Evolutionary conservation across 2,113 vertebrate genomes (phyloP).

Genomic region (Urocynchramus pylzowi): DNA sequence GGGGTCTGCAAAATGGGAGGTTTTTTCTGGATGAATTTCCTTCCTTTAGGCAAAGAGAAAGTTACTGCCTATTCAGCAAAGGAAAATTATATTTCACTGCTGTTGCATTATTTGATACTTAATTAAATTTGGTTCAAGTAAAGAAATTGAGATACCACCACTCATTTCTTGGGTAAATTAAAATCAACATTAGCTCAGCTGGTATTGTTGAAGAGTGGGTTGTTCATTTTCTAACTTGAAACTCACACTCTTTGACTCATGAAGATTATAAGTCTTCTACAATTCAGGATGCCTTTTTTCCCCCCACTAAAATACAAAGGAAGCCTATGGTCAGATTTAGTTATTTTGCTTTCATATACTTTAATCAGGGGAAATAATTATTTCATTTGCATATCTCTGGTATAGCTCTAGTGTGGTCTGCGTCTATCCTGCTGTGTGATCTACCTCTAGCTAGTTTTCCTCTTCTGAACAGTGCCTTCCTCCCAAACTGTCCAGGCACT

Average conservation of each 20-base stretch:
- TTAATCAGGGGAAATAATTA: neutral
- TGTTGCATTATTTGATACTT: neutral
- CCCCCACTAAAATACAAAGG: neutral
- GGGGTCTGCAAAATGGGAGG: neutral
- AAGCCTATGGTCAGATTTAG: neutral
- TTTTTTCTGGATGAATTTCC: neutral
- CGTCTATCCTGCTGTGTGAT: neutral
- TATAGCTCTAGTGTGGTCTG: neutral
- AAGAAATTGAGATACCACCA: neutral
- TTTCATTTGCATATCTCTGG: neutral
- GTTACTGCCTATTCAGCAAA: neutral
- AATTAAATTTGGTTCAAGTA: neutral
- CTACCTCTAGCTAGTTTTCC: neutral
- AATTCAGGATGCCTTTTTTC: neutral
- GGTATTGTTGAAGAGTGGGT: neutral
- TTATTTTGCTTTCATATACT: neutral
- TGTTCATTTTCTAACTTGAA: neutral
- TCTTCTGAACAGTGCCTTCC: fast-evolving
- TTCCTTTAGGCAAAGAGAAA: neutral
- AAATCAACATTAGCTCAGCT: neutral
- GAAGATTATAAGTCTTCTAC: neutral
- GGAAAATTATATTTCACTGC: neutral
- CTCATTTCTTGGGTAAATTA: neutral
- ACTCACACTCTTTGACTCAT: neutral
- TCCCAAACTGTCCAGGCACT: neutral